Conservation (phyloP, 2,888 invertebrate species). For the Caradrina clavipalpis region DNA sequence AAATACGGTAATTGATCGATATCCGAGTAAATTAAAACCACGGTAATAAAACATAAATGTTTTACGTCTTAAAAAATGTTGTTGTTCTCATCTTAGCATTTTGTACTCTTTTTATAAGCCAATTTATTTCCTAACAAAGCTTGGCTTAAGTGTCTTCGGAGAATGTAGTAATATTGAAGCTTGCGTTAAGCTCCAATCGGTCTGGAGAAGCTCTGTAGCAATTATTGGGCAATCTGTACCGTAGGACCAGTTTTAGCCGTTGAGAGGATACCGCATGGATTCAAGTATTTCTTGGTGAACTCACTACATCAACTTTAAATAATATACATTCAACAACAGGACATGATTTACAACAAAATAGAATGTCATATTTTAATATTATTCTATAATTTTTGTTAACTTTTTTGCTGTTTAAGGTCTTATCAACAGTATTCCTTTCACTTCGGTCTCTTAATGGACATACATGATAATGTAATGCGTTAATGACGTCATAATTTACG, state of each 20-base stretch:
- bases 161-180: constrained; percentile 4
- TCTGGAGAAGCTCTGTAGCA: constrained; percentile 11
- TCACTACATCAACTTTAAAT: background rate
- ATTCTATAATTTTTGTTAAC: no score
- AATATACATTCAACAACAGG: no score
- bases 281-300: background rate
- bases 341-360: no score
- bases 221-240: background rate
- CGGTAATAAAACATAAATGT: no score
- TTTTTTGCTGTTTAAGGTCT: no score
- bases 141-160: background rate
- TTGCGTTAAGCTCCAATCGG: constrained; percentile 8
- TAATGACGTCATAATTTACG: constrained; percentile 51
- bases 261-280: background rate
- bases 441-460: constrained; percentile 14
- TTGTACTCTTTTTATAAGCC: background rate
- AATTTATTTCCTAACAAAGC: constrained; percentile 21
- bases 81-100: background rate
- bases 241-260: background rate
- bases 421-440: background rate
- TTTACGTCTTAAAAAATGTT: no score
- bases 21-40: constrained; percentile 6
- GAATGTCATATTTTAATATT: no score
- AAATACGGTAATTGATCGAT: constrained; percentile 3
- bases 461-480: constrained; percentile 38